Evolutionary conservation across 1,140 invertebrate genomes (phyloP), one percentile per base, ranked within the genome.

Genomic region (Streblospio benedicti): DNA sequence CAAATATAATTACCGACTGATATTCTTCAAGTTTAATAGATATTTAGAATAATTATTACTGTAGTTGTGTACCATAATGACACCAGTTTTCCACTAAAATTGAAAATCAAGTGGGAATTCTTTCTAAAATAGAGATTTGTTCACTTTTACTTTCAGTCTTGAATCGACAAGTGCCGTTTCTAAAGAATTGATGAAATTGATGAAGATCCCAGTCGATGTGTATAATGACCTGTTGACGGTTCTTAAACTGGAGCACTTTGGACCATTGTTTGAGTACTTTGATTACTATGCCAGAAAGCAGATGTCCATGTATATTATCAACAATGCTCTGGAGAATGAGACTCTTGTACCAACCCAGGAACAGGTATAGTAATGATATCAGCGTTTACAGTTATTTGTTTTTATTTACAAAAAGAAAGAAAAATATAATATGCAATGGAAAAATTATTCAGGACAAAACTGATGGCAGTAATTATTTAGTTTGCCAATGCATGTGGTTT

Each of bases 141-240:
- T n/a, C n/a, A n/a, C n/a, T n/a, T 51, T 43, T 32, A 55, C 53
- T 65, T 74, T 45, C 66, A 85, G 86, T 66, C 76, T 93, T 35
- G 87, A 90, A 67, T 86, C 87, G 70, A 86, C 87, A 65, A 88
- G 86, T 62, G 82, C 87, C 25, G 87, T 96, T 2, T 92, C 91
- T 32, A 88, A 89, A 70, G 96, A 99, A 77, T 79, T 99, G 61
- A 87, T 89, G 64, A 87, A 91, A 69, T 83, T 99, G 50, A 83
- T 99, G 71, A 92, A 93, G 76, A 89, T 98, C 50, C 94, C 95
- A 6, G 83, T 95, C 16, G 92, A 97, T 71, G 87, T 89, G 70
- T 98, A 97, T 74, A 93, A 93, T 73, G 90, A 97, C 75, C 85
- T 96, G 14, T 79, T 96, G 23, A 90, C 87, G 0, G 83, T 97